Base-by-base conservation (phyloP, 2,113 vertebrate genomes). In the Mixornis gularis region DNA sequence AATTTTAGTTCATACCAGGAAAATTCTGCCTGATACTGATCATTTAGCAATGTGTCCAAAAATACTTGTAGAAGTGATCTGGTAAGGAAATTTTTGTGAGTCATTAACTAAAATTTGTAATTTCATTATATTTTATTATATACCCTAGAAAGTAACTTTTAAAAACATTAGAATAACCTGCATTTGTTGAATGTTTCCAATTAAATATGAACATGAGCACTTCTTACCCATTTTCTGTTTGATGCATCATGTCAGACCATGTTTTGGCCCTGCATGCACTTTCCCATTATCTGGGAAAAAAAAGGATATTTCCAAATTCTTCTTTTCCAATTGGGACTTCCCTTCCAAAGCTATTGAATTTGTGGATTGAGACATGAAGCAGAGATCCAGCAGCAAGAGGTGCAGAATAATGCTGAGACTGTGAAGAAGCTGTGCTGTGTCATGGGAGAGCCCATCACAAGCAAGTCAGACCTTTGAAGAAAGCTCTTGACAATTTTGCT, bases 281-380 rank as follows among this genome's bases (percentile, higher is more conserved):
- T 89, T 93, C 30, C 58, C 52, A 27, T 21, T 79, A 73, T 77
- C 60, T 1, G 3, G 21, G 38, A 12, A 68, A 59, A 52, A 59
- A 69, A 64, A 10, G 1, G 4, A 9, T 68, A 55, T 71, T 87
- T 93, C 46, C 73, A 69, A 94, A 91, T 93, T 89, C 65, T 78
- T 69, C 60, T 76, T 92, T 93, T 89, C 69, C 84, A 89, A 5
- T 29, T 56, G 84, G 53, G 87, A 92, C 18, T 64, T 94, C 49
- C 30, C 69, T 93, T 94, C 89, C 38, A 85, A 87, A 87, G n/a
- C 58, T 76, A 10, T 87, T 79, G 78, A 79, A 27, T 36, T 44
- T 58, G 25, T 41, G 32, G 29, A 21, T 48, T 82, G 48, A 85
- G 66, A 94, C 44, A 82, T 3, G 44, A 89, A 92, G 20, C 87